Percentiles rank a stretch among this genome's conserved stretches.
Evolutionary conservation across 2,797 vertebrate genomes (phyloP).

Genomic region (Diceros bicornis): DNA sequence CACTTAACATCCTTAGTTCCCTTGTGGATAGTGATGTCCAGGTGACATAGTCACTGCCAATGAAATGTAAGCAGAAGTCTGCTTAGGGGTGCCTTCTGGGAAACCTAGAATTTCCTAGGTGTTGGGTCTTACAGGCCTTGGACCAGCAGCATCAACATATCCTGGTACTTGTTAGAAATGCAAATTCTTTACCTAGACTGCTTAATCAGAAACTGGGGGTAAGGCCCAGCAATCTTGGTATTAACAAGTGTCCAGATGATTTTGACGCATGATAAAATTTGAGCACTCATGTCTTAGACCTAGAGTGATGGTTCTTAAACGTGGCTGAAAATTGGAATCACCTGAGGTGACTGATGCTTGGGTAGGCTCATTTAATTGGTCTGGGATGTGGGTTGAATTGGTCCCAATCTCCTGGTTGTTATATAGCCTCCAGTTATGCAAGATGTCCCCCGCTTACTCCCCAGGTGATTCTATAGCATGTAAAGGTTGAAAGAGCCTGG

Average conservation of each 20-base stretch:
- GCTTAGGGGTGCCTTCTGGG: neutral
- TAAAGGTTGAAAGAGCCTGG: neutral
- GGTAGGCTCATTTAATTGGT: neutral
- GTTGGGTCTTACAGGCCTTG: neutral
- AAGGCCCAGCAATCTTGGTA: neutral
- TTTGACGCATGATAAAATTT: neutral
- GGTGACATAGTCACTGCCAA: neutral
- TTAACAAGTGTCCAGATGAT: neutral
- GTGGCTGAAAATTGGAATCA: neutral
- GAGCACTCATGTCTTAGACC: neutral
- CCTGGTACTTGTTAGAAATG: neutral
- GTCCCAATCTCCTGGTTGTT: neutral
- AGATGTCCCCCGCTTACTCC: neutral
- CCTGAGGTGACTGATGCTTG: neutral
- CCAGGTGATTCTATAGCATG: neutral
- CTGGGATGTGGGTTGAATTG: neutral
- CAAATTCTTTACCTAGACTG: neutral
- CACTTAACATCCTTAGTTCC: neutral
- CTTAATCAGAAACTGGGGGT: neutral
- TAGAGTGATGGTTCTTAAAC: neutral
- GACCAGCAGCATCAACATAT: neutral
- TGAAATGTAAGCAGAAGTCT: neutral
- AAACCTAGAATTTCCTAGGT: neutral
- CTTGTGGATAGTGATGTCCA: neutral
- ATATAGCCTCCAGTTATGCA: accelerated